These are phyloP conservation scores for Periparus ater DNA, from an alignment of 2,797 vertebrate species.

Conservation along the genomic window DNA sequence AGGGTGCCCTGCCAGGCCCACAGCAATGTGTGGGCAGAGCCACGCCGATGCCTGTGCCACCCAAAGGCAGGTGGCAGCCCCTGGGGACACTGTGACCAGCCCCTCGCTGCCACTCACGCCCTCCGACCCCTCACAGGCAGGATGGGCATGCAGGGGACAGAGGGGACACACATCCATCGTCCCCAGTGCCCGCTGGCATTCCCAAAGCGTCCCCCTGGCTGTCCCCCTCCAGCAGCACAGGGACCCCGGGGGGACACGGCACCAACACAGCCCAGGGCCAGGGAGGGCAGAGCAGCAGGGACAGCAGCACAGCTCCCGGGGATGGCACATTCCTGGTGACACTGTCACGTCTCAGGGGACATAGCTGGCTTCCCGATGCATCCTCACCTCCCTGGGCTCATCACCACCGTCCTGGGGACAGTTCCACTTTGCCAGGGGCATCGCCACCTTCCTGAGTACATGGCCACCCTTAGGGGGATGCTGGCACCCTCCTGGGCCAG, in stretches of 20 bases:
- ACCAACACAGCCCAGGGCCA: not conserved
- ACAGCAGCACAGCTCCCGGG: not conserved
- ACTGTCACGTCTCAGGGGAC: not conserved
- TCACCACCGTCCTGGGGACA: not conserved
- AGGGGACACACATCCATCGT: too few species aligned
- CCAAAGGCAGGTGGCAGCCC: not conserved
- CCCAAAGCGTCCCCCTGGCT: not conserved
- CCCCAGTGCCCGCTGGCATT: not conserved
- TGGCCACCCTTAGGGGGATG: not conserved
- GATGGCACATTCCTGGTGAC: not conserved
- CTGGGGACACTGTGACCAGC: not conserved
- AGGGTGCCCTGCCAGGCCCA: not conserved
- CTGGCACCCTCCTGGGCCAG: not conserved
- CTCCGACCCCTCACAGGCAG: not conserved
- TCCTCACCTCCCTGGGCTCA: not conserved
- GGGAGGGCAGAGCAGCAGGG: not conserved
- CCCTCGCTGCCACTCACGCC: accelerated
- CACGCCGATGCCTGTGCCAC: not conserved
- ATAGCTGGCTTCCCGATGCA: not conserved
- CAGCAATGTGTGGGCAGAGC: not conserved
- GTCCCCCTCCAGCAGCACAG: not conserved
- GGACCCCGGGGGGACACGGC: not conserved
- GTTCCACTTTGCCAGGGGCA: too few species aligned
- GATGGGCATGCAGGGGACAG: not conserved
- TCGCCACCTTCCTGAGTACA: too few species aligned